These are phyloP conservation scores for Lamproptera curius DNA, from an alignment of 2,888 invertebrate species.

Conservation along the genomic window DNA sequence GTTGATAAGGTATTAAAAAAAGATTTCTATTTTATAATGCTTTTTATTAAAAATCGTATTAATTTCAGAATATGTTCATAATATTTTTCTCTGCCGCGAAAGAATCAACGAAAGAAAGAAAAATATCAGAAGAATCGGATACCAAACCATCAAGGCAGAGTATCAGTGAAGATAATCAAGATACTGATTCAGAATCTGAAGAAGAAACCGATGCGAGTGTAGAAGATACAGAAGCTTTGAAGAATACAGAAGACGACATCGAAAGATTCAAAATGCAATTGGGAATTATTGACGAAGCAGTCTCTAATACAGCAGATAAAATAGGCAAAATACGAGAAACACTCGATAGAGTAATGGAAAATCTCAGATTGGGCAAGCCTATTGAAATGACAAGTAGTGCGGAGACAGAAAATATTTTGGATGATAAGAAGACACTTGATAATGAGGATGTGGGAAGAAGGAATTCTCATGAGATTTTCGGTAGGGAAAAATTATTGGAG, in stretches of 20 bases:
- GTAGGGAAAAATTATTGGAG: conserved; percentile 83
- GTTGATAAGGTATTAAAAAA: too few species aligned
- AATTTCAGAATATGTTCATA: conserved; percentile 79
- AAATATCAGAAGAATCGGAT: conserved; percentile 56
- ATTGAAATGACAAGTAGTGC: conserved; percentile 42
- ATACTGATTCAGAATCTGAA: conserved; percentile 53
- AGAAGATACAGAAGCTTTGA: conserved; percentile 41
- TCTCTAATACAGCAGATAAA: conserved; percentile 74
- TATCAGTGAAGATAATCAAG: conserved; percentile 18
- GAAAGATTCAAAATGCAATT: conserved; percentile 72
- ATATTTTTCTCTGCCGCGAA: conserved; percentile 95
- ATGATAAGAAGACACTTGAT: conserved; percentile 20
- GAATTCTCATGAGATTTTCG: conserved; percentile 80
- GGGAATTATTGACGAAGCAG: conserved; percentile 69
- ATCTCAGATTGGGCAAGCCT: conserved; percentile 51
- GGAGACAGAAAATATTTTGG: conserved; percentile 19
- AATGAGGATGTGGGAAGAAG: conserved; percentile 29
- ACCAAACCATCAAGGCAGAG: conserved; percentile 28
- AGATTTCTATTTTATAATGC: not conserved
- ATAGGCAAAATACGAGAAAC: conserved; percentile 74
- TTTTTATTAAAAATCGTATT: conserved; percentile 2
- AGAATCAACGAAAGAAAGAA: conserved; percentile 71
- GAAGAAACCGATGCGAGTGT: conserved; percentile 32
- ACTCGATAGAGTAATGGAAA: conserved; percentile 63
- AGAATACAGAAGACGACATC: conserved; percentile 56